Conservation (phyloP, 1,140 invertebrate species). For the Subanguina moxae region DNA sequence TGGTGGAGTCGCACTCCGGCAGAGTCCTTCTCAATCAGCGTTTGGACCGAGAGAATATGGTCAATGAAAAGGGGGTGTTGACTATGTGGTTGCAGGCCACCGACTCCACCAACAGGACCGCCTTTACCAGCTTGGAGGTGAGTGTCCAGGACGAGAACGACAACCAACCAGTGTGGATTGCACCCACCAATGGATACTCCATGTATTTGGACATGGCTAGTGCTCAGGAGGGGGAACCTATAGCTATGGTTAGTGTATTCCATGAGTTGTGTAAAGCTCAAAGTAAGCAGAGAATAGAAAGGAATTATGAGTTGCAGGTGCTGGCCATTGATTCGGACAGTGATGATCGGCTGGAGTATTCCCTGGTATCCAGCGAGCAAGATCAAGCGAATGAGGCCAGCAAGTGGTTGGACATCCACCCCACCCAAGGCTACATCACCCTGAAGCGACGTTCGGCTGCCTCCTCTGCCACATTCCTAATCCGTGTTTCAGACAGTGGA, state of each 20-base stretch:
- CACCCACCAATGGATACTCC: conserved; percentile 15
- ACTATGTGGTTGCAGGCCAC: conserved; percentile 36
- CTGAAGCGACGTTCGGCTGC: conserved; percentile 20
- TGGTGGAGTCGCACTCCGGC: conserved; percentile 39
- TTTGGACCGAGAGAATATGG: conserved; percentile 15
- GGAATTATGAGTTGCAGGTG: conserved; percentile 23
- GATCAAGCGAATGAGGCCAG: neutral
- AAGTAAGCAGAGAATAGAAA: no score
- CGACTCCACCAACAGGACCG: conserved; percentile 27
- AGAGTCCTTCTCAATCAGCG: conserved; percentile 22
- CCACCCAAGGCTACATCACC: conserved; percentile 28
- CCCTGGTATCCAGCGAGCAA: conserved; percentile 19
- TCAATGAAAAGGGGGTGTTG: neutral
- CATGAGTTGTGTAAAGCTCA: neutral
- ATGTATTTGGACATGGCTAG: conserved; percentile 1
- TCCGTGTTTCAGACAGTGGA: conserved; percentile 43
- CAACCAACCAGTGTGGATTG: conserved; percentile 64
- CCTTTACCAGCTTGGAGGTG: conserved; percentile 43
- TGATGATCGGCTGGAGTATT: conserved; percentile 46
- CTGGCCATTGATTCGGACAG: conserved; percentile 47
- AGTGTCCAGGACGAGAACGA: conserved; percentile 82
- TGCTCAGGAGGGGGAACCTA: conserved; percentile 6
- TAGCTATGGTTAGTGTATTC: neutral
- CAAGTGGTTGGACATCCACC: conserved; percentile 37
- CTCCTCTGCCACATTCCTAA: conserved; percentile 13